Evolutionary conservation across 2,797 vertebrate species (phyloP), one percentile per base, ranked within the genome.

Genomic region (Orestias chungarensis): DNA sequence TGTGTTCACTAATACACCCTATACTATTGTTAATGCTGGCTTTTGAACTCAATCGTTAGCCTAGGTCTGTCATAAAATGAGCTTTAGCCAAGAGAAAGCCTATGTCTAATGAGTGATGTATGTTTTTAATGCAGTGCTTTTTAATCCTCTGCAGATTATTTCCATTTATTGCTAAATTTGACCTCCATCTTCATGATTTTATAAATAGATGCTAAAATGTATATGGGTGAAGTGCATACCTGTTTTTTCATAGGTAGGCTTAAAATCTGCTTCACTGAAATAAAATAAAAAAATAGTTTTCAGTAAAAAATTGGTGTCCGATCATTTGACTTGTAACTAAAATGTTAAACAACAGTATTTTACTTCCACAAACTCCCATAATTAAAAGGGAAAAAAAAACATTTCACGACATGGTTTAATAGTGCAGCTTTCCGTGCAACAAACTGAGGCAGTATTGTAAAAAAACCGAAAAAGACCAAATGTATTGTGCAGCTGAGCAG

Each of bases 401-500:
- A 10, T 40, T 62, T 62, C 12, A 62, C 49, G 75, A 67, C 6
- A 44, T 31, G 52, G 69, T 80, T 71, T 71, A 82, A 71, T n/a
- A n/a, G 73, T 65, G 61, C 50, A 75, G 76, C 70, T 78, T 44
- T 79, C 68, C 66, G 62, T 57, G 57, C 68, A 68, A 47, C 69
- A 85, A 75, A 83, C 17, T 54, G 40, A 27, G 23, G 70, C 66
- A 55, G 55, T 20, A 14, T n/a, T 76, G 68, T n/a, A 82, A 75
- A 40, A 73, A 42, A 73, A 42, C 42, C 44, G 67, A 78, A 67
- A 38, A 49, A 81, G 68, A 69, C 74, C 29, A 44, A 65, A 65
- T 72, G 35, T 73, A 59, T 70, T 80, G 80, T 57, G 50, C 70
- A 77, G 50, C 42, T 82, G 64, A 71, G 64, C 78, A 70, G 64